Base-by-base conservation (phyloP, 2,113 vertebrate species). In the Equus przewalskii region DNA sequence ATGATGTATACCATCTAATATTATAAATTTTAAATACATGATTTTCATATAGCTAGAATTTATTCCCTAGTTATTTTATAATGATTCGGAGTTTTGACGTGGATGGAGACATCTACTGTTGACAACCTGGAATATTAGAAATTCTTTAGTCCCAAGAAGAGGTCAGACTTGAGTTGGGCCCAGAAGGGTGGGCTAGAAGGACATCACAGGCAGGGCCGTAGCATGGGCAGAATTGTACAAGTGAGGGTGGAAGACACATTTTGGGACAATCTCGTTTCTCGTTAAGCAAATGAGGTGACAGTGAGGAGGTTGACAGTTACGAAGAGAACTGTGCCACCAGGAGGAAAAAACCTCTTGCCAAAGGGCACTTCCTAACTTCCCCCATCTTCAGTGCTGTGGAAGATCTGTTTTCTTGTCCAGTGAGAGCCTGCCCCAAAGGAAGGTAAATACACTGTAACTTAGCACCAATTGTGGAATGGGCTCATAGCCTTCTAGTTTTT, bases 21-120 rank as follows among this genome's bases (percentile, higher is more conserved):
- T 5, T 64, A 1, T 87, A 44, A 72, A 75, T 56, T 93, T 95
- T 41, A 93, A 91, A 81, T 49, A 60, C 1, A 5, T 6, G 9
- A 28, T 82, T 95, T 95, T 75, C 28, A 73, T 30, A n/a, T 41
- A 70, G 87, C 83, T 81, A 69, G 26, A 73, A 64, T 60, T 88
- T 72, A 84, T n/a, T 44, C 1, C n/a, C 10, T 33, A 11, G 12
- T 58, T 89, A 81, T 58, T 85, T 88, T 30, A 64, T 89, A 56
- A 54, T 49, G 60, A 81, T 64, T 60, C n/a, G 5, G 12, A 56
- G 30, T 81, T 33, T n/a, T 44, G 30, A 44, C n/a, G 62, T 83
- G 79, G 78, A 49, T 54, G 5, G 86, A 79, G 28, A 88, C 22
- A 65, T 46, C 30, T n/a, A 76, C 12, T 89, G 49, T 88, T 82